Evolutionary conservation across 2,113 vertebrate genomes (phyloP), one percentile per base, ranked within the genome.

Genomic region (Calidris pygmaea): DNA sequence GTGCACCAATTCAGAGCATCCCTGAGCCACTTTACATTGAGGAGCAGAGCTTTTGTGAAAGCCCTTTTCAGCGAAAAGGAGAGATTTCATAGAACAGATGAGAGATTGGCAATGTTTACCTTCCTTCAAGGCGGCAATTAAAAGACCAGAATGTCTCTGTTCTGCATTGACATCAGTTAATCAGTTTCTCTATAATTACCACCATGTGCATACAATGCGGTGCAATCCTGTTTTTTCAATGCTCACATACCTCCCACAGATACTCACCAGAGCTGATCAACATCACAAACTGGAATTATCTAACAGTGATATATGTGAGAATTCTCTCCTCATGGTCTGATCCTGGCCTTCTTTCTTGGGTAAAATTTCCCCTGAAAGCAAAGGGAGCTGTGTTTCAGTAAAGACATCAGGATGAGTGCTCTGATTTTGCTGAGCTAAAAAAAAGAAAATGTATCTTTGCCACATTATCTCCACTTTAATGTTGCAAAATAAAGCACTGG

Each of bases 281-380:
- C 1, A 11, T 3, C 37, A 43, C 21, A 24, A 5, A 6, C 0
- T 30, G 20, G 15, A 70, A 73, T 62, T 3, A 12, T 1, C 5
- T 8, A 59, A 23, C 1, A 80, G 52, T 72, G 27, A 32, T 6
- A 30, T 17, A 67, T 3, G 9, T 26, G 22, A 70, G 43, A 75
- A 37, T 60, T 37, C 34, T 91, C n/a, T 30, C 37, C 14, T 35
- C 17, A 34, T 14, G 30, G 9, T 50, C 58, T 76, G 70, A 39
- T 53, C 11, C 39, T 35, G 23, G 8, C 23, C 48, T 60, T 11
- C 18, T 21, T 41, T 20, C 59, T 30, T 27, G 56, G 12, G 5
- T 32, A 43, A 47, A 26, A 30, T n/a, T 56, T 37, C 48, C 39
- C 68, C 58, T 58, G 67, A 45, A 52, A 48, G 37, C 52, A 75